Conservation (phyloP, 2,113 vertebrate genomes). For the Bothrops jararaca region DNA sequence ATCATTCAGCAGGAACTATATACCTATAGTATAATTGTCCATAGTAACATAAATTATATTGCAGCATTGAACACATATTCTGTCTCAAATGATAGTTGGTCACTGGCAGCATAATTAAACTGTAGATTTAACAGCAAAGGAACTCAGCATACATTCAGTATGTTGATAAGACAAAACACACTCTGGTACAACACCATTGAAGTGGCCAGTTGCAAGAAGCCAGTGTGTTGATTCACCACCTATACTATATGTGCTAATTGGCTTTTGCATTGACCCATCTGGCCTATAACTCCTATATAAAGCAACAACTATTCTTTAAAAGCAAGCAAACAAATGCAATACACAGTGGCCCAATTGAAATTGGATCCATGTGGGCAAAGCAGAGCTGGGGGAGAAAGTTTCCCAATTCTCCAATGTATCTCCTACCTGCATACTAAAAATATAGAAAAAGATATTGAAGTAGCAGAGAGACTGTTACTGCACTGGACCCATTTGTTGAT, state of each 20-base stretch:
- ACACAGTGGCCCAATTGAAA: neutral
- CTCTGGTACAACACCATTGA: neutral
- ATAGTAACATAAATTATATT: neutral
- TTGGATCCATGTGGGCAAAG: neutral
- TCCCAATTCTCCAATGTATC: neutral
- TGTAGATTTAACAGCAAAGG: neutral
- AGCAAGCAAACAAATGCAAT: neutral
- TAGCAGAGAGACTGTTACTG: neutral
- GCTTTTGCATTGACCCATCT: neutral
- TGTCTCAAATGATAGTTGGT: neutral
- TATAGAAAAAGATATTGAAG: neutral
- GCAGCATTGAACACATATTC: neutral
- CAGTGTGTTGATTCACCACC: neutral
- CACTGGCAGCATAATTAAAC: neutral
- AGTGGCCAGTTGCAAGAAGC: neutral
- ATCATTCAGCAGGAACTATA: neutral
- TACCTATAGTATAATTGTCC: neutral
- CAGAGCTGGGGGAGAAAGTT: neutral
- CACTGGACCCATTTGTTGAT: too few relatives aligned
- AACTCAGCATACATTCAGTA: neutral
- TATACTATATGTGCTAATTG: neutral
- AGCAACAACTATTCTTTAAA: neutral
- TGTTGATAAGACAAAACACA: neutral
- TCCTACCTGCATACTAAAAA: neutral
- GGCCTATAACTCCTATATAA: neutral